Evolutionary conservation across 2,888 invertebrate genomes (phyloP).

Genomic region (Drosophila sordidapex): DNA sequence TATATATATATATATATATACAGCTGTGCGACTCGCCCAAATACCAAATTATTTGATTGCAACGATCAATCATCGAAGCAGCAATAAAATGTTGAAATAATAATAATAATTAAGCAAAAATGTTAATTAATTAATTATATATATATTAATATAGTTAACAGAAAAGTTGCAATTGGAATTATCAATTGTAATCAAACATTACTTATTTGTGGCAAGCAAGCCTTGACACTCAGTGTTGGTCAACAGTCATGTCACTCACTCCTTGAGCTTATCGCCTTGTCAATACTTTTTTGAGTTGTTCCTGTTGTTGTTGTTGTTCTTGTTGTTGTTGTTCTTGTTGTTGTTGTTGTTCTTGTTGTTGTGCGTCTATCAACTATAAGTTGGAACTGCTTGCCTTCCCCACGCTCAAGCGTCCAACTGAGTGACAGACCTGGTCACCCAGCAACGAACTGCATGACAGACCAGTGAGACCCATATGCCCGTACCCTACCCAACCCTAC

Average conservation of each 20-base stretch:
- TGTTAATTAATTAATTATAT: not conserved
- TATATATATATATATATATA: not conserved
- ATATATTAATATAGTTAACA: not conserved
- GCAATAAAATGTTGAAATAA: not conserved
- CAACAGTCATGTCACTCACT: not conserved
- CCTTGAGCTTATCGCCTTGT: not conserved
- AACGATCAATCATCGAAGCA: not conserved
- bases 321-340: not conserved
- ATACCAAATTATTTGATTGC: not conserved
- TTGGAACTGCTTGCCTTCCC: not conserved
- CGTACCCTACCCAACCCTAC: not conserved
- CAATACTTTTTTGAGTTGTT: not conserved
- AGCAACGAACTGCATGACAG: constrained; percentile 2
- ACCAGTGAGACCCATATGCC: not conserved
- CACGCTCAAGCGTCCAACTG: not conserved
- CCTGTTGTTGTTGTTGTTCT: not conserved
- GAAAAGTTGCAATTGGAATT: not conserved
- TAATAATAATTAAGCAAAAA: no score
- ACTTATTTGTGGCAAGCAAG: not conserved
- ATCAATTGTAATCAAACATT: not conserved
- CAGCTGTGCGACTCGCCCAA: not conserved
- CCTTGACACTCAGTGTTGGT: not conserved
- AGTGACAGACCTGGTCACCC: not conserved
- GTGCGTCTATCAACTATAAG: not conserved
- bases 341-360: not conserved